Evolutionary conservation across 1,140 invertebrate genomes (phyloP).

Genomic region (Trachymyrmex cornetzi): DNA sequence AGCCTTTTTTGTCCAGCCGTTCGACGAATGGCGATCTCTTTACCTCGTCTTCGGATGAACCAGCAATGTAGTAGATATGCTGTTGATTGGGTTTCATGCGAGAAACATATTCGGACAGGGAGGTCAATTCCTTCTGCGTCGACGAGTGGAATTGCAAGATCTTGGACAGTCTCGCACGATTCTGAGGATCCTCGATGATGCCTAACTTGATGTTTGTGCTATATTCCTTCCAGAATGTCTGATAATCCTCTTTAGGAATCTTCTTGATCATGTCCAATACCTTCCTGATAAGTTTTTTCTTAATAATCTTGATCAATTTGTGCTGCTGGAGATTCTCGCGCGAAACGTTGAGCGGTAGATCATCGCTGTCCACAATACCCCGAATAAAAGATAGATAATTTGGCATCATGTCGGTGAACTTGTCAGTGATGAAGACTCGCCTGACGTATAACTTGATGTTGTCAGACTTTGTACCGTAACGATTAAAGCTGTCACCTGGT

Average conservation of each 20-base stretch:
- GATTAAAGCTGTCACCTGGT: constrained; percentile 97
- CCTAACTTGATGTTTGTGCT: constrained; percentile 99
- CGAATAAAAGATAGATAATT: constrained; percentile 98
- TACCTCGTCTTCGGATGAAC: constrained; percentile 94
- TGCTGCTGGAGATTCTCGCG: constrained; percentile 99
- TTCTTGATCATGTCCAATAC: constrained; percentile 99
- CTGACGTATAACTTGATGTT: constrained; percentile 99
- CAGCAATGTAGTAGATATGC: constrained; percentile 98
- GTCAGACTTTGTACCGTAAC: constrained; percentile 97
- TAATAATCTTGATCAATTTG: constrained; percentile 99
- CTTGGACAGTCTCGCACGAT: constrained; percentile 98
- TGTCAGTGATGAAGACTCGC: constrained; percentile 99
- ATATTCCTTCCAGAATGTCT: constrained; percentile 99
- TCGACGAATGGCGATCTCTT: constrained; percentile 98
- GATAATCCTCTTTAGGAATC: constrained; percentile 95
- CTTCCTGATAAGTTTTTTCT: constrained; percentile 99
- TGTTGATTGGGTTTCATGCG: constrained; percentile 99
- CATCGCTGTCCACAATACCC: constrained; percentile 99
- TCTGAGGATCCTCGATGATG: constrained; percentile 98
- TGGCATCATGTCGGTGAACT: constrained; percentile 99
- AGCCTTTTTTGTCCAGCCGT: constrained; percentile 96
- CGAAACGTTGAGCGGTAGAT: constrained; percentile 99
- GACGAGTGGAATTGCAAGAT: constrained; percentile 97
- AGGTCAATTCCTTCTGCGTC: constrained; percentile 89
- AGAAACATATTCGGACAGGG: constrained; percentile 95